phyloP scores from a whole-genome alignment of 2,888 invertebrate species.

The Allacma fusca region DNA sequence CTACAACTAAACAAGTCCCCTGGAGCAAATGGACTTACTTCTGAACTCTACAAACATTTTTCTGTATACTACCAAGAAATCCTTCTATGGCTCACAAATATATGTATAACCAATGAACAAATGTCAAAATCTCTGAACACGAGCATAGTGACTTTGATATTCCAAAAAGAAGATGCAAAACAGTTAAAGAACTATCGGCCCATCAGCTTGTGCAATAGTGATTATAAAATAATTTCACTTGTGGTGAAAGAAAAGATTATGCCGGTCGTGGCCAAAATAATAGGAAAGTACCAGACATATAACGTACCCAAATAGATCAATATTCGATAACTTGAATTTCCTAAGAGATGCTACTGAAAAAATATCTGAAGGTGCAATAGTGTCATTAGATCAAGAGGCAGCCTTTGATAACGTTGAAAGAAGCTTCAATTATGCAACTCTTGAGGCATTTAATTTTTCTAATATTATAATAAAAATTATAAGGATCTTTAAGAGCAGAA shows the following conservation, averaged over 20 bases:
- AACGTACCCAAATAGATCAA: not conserved
- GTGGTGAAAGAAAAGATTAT: not conserved
- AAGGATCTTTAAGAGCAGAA: no score
- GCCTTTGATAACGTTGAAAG: no score
- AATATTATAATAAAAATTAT: no score
- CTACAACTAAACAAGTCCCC: not conserved
- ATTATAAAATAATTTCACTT: not conserved
- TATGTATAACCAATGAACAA: not conserved
- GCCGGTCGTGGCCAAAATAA: not conserved
- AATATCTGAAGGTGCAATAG: not conserved
- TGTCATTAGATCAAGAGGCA: conserved; percentile 6
- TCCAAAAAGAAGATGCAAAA: conserved; percentile 6
- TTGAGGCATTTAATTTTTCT: no score
- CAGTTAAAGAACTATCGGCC: not conserved
- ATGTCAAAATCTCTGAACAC: not conserved
- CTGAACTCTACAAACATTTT: conserved; percentile 1
- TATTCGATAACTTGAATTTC: conserved; percentile 12
- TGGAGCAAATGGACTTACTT: not conserved
- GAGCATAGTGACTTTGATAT: not conserved
- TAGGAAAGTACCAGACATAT: conserved; percentile 7
- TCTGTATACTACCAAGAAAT: not conserved
- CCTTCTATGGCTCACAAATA: not conserved
- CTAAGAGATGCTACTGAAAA: not conserved
- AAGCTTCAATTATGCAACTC: no score
- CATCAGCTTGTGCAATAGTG: conserved; percentile 17